Base-by-base conservation (phyloP, 2,888 invertebrate species). In the Ormyrus thymus region DNA sequence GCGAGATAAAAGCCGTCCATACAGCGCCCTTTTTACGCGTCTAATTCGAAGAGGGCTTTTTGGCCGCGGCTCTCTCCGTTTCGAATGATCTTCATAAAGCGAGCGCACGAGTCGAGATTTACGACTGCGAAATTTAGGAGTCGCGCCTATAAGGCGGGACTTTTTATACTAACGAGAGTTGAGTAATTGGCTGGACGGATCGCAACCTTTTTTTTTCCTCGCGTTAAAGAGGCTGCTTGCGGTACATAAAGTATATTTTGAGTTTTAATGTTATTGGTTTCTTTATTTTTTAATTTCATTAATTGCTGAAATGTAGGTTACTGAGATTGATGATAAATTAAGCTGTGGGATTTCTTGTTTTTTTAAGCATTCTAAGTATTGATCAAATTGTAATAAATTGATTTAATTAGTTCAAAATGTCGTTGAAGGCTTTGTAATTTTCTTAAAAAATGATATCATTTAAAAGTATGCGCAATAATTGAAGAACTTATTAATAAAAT, bases 1-100 rank as follows among this genome's bases (percentile, higher is more conserved):
- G 58, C 62, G 70, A 64, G 70, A 76, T 76, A 70, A 76, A 76
- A 70, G 62, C 64, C n/a, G 29, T 1, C 13, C 10, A 46, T 56
- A 55, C 56, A 7, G 43, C 46, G 68, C 29, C 29, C 29, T 29
- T 29, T 58, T 48, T 62, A 51, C 15, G 58, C 50, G 51, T 15
- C 65, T 77, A 77, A 72, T 72, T 74, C 66, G 45, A 56, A 29
- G 58, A 6, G n/a, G 53, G 43, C 53, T 43, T 65, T 65, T 51
- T 51, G 13, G 45, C 6, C 50, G 7, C 45, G 15, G 45, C 43
- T 45, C 46, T 64, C 64, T 15, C 53, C 13, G 45, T 58, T 50
- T 50, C 61, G 51, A 75, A 68, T 75, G 68, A 68, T 68, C 59
- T 68, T 61, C 53, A n/a, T 59, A 51, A 68, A 61, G 43, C 56